These are phyloP conservation scores for Pheosia gnoma DNA, from an alignment of 2,888 invertebrate genomes.

Conservation along the genomic window DNA sequence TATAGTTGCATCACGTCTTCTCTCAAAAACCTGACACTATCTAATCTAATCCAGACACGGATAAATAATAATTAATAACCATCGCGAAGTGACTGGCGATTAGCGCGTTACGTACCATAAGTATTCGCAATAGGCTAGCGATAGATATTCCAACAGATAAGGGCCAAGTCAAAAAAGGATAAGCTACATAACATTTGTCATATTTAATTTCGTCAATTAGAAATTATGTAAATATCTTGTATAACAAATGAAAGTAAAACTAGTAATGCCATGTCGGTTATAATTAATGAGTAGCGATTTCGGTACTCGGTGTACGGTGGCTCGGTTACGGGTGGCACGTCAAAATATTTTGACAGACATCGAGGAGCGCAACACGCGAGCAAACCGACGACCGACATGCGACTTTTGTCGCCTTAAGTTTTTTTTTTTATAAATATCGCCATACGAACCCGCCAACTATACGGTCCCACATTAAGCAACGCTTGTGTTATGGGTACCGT, in stretches of 20 bases:
- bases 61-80: constrained; percentile 4
- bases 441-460: too few species aligned
- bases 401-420: neutral
- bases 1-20: neutral
- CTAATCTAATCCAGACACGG: neutral
- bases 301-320: constrained; percentile 61
- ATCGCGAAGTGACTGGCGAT: neutral
- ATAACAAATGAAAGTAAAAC: constrained; percentile 77
- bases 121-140: neutral
- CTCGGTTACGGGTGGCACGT: constrained; percentile 40
- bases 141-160: constrained; percentile 3
- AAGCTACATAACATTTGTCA: constrained; percentile 15
- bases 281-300: constrained; percentile 72
- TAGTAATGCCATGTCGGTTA: constrained; percentile 58
- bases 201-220: constrained; percentile 44
- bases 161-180: constrained; percentile 10
- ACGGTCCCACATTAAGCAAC: too few species aligned
- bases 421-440: too few species aligned
- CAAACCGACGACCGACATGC: neutral
- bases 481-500: too few species aligned
- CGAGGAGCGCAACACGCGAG: constrained; percentile 27
- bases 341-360: constrained; percentile 53
- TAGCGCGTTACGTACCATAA: neutral
- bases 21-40: constrained; percentile 1
- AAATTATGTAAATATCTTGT: constrained; percentile 68